phyloP scores from a whole-genome alignment of 2,113 vertebrate species.

The Gambusia affinis region DNA sequence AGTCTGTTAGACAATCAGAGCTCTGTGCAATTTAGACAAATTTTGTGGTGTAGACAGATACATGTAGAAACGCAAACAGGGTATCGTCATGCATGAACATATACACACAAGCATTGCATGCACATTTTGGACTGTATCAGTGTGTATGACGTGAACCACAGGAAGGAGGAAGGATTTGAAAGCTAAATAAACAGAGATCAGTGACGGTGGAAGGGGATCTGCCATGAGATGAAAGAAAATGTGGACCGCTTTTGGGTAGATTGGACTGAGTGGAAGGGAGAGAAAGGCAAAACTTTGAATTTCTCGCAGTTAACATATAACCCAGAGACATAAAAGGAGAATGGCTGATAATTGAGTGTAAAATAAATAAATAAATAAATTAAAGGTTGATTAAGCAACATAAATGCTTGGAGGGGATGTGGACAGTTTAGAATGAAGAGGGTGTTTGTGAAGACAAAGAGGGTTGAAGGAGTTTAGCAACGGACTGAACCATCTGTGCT shows the following conservation, averaged over 20 bases:
- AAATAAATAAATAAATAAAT: conserved; percentile 2
- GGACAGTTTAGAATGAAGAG: conserved; percentile 36
- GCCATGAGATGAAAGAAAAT: conserved; percentile 44
- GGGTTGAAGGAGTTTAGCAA: conserved; percentile 28
- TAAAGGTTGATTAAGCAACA: conserved; percentile 32
- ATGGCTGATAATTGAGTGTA: conserved; percentile 33
- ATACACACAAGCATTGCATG: conserved; percentile 22
- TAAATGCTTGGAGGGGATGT: conserved; percentile 30
- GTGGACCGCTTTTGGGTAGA: conserved; percentile 17
- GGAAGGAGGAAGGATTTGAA: conserved; percentile 59
- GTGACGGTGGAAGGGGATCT: conserved; percentile 51
- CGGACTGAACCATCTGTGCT: conserved; percentile 49
- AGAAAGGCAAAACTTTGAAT: conserved; percentile 48
- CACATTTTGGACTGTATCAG: conserved; percentile 10
- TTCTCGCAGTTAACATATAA: conserved; percentile 31
- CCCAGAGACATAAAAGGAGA: conserved; percentile 32
- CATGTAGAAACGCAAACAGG: conserved; percentile 48
- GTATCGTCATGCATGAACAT: conserved; percentile 9
- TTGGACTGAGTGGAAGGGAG: conserved; percentile 16
- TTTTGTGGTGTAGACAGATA: conserved; percentile 46
- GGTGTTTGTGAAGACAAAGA: conserved; percentile 41
- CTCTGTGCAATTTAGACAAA: conserved; percentile 55
- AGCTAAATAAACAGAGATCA: conserved; percentile 67
- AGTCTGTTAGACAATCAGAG: conserved; percentile 35
- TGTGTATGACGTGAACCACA: conserved; percentile 25